phyloP scores from a whole-genome alignment of 2,113 vertebrate genomes.

The Passer domesticus region DNA sequence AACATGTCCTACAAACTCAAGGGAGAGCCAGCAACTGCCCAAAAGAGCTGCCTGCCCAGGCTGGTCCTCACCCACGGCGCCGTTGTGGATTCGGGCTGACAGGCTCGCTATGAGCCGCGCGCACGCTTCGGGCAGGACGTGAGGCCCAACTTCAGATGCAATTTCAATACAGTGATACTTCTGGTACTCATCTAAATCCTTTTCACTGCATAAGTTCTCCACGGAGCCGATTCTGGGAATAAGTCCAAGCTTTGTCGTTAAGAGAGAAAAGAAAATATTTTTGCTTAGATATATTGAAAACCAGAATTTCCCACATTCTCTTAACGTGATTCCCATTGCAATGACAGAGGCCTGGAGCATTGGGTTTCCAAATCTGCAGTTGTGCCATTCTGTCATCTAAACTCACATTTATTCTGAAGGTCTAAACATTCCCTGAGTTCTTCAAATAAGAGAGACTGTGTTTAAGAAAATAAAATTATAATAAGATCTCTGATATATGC shows the following conservation, averaged over 20 bases:
- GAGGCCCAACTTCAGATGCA: slow-evolving; percentile 61
- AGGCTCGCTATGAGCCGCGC: slow-evolving; percentile 77
- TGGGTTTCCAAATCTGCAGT: neutral
- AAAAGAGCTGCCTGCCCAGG: neutral
- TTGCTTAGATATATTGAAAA: slow-evolving; percentile 7
- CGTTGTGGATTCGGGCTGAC: slow-evolving; percentile 81
- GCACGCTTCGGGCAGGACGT: slow-evolving; percentile 68
- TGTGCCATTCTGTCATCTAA: neutral
- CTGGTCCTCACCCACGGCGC: slow-evolving; percentile 78
- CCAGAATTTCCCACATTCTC: slow-evolving; percentile 14
- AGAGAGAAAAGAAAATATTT: slow-evolving; percentile 51
- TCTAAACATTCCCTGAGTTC: neutral
- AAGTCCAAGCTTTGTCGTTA: slow-evolving; percentile 79
- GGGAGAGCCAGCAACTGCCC: neutral
- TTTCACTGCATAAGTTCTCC: slow-evolving; percentile 79
- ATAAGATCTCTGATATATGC: neutral
- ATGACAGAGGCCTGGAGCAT: neutral
- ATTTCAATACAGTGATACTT: slow-evolving; percentile 79
- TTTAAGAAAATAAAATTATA: neutral
- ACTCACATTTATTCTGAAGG: slow-evolving; percentile 6
- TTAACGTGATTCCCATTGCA: neutral
- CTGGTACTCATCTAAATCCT: slow-evolving; percentile 73
- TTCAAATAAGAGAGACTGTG: neutral
- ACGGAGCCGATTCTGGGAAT: slow-evolving; percentile 78
- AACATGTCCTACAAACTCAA: neutral